Conservation (phyloP, 2,797 vertebrate species). For the Erethizon dorsatum region DNA sequence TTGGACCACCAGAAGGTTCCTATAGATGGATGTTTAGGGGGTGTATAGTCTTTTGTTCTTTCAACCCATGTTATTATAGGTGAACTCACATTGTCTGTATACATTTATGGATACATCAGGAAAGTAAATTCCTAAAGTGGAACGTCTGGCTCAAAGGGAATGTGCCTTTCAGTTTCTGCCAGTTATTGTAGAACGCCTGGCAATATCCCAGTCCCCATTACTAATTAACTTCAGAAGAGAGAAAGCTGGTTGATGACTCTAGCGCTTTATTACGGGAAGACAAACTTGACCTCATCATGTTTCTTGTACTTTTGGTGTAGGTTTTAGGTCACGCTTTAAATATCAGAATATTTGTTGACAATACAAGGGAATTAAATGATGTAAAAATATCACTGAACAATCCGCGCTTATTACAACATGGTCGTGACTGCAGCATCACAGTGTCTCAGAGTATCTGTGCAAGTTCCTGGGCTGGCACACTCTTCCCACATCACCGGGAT, state of each 20-base stretch:
- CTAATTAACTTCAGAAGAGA: background rate
- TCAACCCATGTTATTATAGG: background rate
- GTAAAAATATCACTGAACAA: background rate
- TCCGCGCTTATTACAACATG: fast-evolving
- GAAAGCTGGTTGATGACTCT: background rate
- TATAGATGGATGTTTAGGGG: background rate
- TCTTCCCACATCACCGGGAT: background rate
- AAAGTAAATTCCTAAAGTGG: background rate
- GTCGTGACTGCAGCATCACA: fast-evolving
- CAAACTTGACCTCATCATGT: background rate
- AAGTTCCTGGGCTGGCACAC: background rate
- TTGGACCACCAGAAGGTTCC: background rate
- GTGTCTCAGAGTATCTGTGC: fast-evolving
- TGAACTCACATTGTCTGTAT: background rate
- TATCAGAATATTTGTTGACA: background rate
- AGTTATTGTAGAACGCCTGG: too few species aligned
- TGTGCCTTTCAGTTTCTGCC: background rate
- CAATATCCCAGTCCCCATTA: too few species aligned
- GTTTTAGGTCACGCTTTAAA: background rate
- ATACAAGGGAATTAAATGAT: background rate
- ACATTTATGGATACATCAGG: background rate
- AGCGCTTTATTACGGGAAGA: background rate
- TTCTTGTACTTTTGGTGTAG: background rate
- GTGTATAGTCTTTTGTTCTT: background rate
- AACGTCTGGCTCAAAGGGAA: background rate